A percentile compares a stretch with the other conserved stretches of the same genome.
These are phyloP conservation scores for Aporrectodea caliginosa DNA, from an alignment of 1,140 invertebrate species.

Conservation along the genomic window DNA sequence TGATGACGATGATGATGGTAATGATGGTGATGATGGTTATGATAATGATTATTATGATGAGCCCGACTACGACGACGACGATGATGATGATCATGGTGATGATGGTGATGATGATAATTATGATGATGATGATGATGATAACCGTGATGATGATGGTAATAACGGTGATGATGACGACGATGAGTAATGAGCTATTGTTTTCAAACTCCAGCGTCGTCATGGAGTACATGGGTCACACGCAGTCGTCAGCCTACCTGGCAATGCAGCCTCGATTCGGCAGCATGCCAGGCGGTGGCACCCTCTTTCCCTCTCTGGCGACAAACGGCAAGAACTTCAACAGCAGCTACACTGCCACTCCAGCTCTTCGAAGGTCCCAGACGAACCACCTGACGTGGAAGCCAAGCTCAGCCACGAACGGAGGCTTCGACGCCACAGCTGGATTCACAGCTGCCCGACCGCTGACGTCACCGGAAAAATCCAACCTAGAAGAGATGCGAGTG, in stretches of 20 bases:
- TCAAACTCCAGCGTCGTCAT: not conserved
- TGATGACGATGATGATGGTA: not conserved
- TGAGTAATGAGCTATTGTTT: not conserved
- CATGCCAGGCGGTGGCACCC: not conserved
- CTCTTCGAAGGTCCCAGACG: not conserved
- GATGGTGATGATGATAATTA: not conserved
- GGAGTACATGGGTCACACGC: not conserved
- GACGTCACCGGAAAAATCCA: not conserved
- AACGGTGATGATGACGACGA: not conserved
- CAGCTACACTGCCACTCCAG: not conserved
- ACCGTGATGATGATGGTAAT: not conserved
- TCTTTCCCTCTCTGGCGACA: not conserved
- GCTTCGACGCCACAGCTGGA: not conserved
- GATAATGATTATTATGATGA: conserved; percentile 3
- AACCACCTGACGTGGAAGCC: not conserved
- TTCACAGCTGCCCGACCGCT: not conserved
- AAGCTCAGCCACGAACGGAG: not conserved
- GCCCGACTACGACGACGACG: not conserved
- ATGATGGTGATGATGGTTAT: not conserved
- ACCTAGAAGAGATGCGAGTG: not conserved
- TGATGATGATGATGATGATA: no score
- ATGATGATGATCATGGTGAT: not conserved
- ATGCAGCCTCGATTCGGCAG: not conserved
- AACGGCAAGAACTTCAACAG: not conserved
- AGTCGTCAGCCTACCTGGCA: not conserved